Base-by-base conservation (phyloP, 2,888 invertebrate species). In the Eulithis prunata region DNA sequence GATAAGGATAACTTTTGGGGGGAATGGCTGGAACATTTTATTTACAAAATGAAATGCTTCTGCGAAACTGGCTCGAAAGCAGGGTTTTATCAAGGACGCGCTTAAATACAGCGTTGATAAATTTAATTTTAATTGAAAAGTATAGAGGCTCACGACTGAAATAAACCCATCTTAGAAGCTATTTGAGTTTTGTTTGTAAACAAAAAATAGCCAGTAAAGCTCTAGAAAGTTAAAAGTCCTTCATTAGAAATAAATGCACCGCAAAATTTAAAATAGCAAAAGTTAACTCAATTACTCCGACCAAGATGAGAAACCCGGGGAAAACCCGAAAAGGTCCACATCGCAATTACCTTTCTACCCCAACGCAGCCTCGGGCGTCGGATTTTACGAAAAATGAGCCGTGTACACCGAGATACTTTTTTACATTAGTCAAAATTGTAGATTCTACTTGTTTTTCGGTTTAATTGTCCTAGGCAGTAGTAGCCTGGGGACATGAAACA, bases 261-360 rank as follows among this genome's bases (percentile, higher is more conserved):
- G 55, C 62, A 61, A 69, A 71, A 70, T 70, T 73, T 63, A 62
- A 73, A 70, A 70, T 71, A 61, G 68, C 73, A 65, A 71, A 70
- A 73, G 73, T 66, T 69, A 66, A 73, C 69, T 60, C 67, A 63
- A 68, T 71, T 71, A 70, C 64, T 52, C 51, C 62, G 59, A 66
- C 69, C 69, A 47, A 73, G 67, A 73, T 71, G 70, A 73, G 68
- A 58, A 68, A 38, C 58, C 66, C 61, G 38, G 65, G 62, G 64
- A 68, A 47, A 66, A 67, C 67, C 66, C 60, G 65, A 71, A 71
- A 69, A 68, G 70, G 62, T 70, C 56, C 54, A 63, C 61, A 61
- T 57, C 63, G 69, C 68, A 69, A 71, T 71, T 71, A 69, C 66
- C 64, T 59, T 64, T 58, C 65, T 59, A 57, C 57, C 62, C 57